Percentiles rank a stretch among this genome's conserved stretches.
Evolutionary conservation across 2,113 vertebrate genomes (phyloP).

Genomic region (Gila orcuttii): DNA sequence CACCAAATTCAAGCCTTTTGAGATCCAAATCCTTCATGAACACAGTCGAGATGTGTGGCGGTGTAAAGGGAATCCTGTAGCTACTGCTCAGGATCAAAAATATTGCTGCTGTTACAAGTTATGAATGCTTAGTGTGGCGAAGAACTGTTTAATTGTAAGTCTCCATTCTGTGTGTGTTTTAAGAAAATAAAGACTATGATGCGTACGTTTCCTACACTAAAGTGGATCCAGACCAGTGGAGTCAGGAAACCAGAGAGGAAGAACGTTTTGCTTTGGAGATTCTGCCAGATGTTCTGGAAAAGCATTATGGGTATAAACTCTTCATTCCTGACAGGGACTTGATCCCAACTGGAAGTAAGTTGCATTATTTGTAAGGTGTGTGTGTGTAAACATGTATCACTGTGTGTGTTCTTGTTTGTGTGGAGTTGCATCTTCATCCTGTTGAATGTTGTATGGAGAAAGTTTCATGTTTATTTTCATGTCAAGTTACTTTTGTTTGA

Average conservation of each 20-base stretch:
- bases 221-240: conserved; percentile 98
- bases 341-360: conserved; percentile 99
- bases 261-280: conserved; percentile 98
- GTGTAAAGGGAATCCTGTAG: neutral
- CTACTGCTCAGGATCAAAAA: neutral
- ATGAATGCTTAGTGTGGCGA: neutral
- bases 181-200: conserved; percentile 98
- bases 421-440: neutral
- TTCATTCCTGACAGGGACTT: conserved; percentile 99
- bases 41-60: neutral
- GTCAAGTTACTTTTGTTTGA: neutral
- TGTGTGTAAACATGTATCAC: neutral
- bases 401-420: neutral
- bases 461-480: neutral
- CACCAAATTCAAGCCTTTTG: neutral
- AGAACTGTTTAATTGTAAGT: neutral
- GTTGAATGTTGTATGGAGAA: neutral
- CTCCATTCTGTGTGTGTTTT: conserved; percentile 27
- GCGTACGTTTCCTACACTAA: conserved; percentile 98
- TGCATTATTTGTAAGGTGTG: neutral
- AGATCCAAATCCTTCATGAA: neutral
- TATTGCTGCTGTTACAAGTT: neutral
- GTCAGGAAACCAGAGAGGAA: conserved; percentile 94
- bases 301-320: conserved; percentile 98
- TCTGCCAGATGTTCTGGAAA: conserved; percentile 96